Evolutionary conservation across 2,888 invertebrate species (phyloP), one percentile per base, ranked within the genome.

Genomic region (Rhingia campestris): DNA sequence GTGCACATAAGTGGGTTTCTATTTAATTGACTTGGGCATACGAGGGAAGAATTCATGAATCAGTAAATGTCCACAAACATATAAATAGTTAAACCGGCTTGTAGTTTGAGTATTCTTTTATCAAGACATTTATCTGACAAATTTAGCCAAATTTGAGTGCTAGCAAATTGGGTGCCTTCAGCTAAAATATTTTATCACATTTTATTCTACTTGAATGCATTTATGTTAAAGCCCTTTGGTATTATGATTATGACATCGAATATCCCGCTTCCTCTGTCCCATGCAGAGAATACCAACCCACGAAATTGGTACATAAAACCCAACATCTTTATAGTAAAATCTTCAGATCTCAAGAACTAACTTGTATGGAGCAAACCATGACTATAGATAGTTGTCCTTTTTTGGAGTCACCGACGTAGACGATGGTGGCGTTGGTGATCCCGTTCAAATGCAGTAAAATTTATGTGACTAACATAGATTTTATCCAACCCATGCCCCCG

Each of bases 271-370:
- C 64, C 10, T 37, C 33, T 22, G 45, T 14, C 22, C 4, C 0
- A 3, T 54, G 39, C 10, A 63, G 45, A 39, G 39, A 4, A 4
- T 9, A 35, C 9, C 32, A 54, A 56, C 45, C 35, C n/a, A 22
- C 51, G n/a, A 61, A 77, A 82, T 69, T 82, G 73, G 73, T 47
- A 47, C 69, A 69, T 74, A 82, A 74, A 77, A 74, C 30, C 58
- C 43, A 74, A 73, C 56, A 73, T 73, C 79, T 69, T 73, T 53
- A 73, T 79, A 12, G 33, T 37, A 39, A 69, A 81, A 79, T 79
- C 82, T 69, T 64, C 47, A 39, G 33, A 73, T 79, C 56, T 69
- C 43, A 53, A 64, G 73, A 64, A 73, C 79, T 69, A 51, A 79
- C 82, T 79, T 82, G 35, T 54, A 72, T 59, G 66, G 66, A 61